phyloP scores from a whole-genome alignment of 2,797 vertebrate genomes.

The Neoniphon sammara region DNA sequence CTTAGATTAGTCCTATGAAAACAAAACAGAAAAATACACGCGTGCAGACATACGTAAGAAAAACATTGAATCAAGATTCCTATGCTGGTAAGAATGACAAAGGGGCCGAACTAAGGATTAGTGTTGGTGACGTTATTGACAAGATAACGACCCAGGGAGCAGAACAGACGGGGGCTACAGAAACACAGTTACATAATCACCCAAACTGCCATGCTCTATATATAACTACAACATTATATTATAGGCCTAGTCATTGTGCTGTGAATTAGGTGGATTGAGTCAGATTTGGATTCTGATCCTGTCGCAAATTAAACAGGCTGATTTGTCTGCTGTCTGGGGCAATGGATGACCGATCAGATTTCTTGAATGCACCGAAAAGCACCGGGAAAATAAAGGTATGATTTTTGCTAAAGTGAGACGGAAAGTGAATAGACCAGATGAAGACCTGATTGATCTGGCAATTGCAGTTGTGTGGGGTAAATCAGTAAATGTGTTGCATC shows the following conservation, averaged over 20 bases:
- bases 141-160: slow-evolving; percentile 16
- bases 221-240: slow-evolving; percentile 55
- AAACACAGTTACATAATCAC: slow-evolving; percentile 68
- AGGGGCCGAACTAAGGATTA: slow-evolving; percentile 1
- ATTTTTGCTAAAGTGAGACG: neutral
- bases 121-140: slow-evolving; percentile 1
- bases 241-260: slow-evolving; percentile 49
- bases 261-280: slow-evolving; percentile 26
- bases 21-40: neutral
- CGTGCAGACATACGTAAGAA: neutral
- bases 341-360: neutral
- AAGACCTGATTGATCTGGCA: neutral
- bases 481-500: too few relatives aligned
- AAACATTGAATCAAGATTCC: neutral
- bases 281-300: neutral
- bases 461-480: neutral
- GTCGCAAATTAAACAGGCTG: neutral
- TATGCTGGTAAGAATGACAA: slow-evolving; percentile 57
- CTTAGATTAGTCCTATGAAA: neutral
- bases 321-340: neutral
- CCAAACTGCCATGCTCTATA: slow-evolving; percentile 62
- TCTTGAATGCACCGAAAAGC: neutral
- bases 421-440: neutral
- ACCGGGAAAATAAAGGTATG: too few relatives aligned
- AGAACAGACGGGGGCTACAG: slow-evolving; percentile 26